Base-by-base conservation (phyloP, 2,797 vertebrate species). In the Chloroceryle inda region DNA sequence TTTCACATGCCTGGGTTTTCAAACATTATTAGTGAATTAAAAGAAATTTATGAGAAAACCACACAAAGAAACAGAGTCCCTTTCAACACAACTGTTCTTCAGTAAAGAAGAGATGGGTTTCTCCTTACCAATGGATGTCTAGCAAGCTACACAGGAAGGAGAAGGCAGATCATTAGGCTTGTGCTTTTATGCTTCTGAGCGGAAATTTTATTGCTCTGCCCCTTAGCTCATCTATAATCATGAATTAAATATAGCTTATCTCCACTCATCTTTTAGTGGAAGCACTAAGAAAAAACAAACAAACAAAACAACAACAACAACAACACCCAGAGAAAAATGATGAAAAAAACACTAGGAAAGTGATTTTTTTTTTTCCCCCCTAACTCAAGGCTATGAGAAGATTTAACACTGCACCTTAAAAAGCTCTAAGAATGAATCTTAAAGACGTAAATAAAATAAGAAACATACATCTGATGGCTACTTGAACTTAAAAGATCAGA, bases 31-130 rank as follows among this genome's bases (percentile, higher is more conserved):
- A 5, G 9, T 13, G 14, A 83, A 85, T 90, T 84, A 69, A 90
- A 94, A 86, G 9, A 91, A 93, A 88, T 44, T 38, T 10, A 93
- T 52, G 76, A 90, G 68, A 69, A 94, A 85, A 53, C 6, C 17
- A 83, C 68, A 71, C 59, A 84, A 80, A 77, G 63, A 50, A 61
- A 35, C 3, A 53, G 38, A 72, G 49, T 13, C 37, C 19, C 53
- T 86, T 77, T 78, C 53, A 81, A 75, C 17, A 44, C 10, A 95
- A 78, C 61, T 9, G 5, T 20, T 52, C 49, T 72, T 67, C 85
- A 75, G 9, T 13, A 88, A 79, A 68, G 86, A 72, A 67, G 52
- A 44, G 20, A 59, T 5, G 9, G 22, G 55, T 52, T 89, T 79
- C 35, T 73, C 44, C 63, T 63, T 44, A 76, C 27, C 58, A 58